Base-by-base conservation (phyloP, 2,888 invertebrate genomes). In the Branchellion lobata region DNA sequence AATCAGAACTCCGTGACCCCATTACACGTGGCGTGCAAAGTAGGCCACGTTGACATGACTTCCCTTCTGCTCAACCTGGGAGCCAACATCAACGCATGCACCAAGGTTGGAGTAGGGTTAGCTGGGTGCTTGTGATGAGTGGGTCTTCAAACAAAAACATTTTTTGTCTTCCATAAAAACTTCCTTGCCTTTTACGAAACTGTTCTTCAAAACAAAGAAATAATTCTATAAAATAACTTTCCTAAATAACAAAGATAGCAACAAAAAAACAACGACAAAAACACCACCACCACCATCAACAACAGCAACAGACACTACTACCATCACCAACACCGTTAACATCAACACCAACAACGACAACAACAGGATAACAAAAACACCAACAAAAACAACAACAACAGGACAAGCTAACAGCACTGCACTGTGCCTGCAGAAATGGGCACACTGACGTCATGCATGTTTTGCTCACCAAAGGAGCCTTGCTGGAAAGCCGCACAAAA, bases 401-500 rank as follows among this genome's bases (percentile, higher is more conserved):
- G 80, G 82, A 82, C 79, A 80, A 80, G 27, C 81, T 82, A 8
- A 82, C 82, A 21, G 81, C 82, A 18, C 75, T 82, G 65, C 82
- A 82, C 78, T 82, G 82, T 61, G 81, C 80, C 40, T 79, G 81
- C 53, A 72, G 99, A 89, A 99, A 99, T 87, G 98, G 99, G 83
- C 99, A 99, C 89, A 95, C 96, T 86, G 92, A 94, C 83, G 96
- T 99, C 80, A 99, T 96, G 82, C 92, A 93, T 84, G 89, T 99
- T 84, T 91, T 99, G 80, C 92, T 99, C 82, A 94, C 95, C 83
- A 94, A 95, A 88, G 97, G 96, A 79, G 99, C 99, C 81, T 96
- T 99, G 87, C 96, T 98, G 82, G 99, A 98, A 89, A 97, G 93
- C 86, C 93, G 95, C 82, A 99, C 99, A 29, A 96, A 99, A 90